Evolutionary conservation across 2,888 invertebrate genomes (phyloP), one percentile per base, ranked within the genome.

Genomic region (Pseudoips prasinana): DNA sequence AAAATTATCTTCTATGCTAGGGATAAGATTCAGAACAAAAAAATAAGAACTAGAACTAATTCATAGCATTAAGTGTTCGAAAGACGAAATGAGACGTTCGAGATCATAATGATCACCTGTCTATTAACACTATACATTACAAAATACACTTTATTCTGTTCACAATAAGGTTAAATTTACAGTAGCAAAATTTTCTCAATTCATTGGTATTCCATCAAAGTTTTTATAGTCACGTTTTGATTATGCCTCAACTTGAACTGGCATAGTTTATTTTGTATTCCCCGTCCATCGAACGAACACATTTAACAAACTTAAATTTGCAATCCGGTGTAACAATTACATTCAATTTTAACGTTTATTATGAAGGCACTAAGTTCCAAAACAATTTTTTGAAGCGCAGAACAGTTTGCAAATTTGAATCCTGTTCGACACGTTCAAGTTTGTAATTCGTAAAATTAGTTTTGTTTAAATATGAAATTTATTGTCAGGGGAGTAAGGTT

Each of bases 211-310:
- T 74, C 73, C 48, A 59, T 58, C 62, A 58, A 52, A 59, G 68
- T 67, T 65, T 46, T 73, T 72, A 68, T 60, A 52, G 66, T 58
- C 70, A 69, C 68, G 66, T 52, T 62, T 60, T 60, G 64, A 64
- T 55, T 50, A 39, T 41, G 52, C 52, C 31, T 35, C 46, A 31
- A 33, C 35, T 54, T 25, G 26, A 25, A 40, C 32, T 54, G 41
- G 40, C 44, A 46, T 54, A 45, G 57, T 58, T 64, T 62, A 67
- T 66, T 60, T 61, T 57, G 52, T 65, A 71, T 64, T 73, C 64
- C 60, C 59, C 53, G 71, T 64, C 63, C 74, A 60, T 53, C 53
- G 60, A 73, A 69, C 68, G 67, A 62, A 57, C 51, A 33, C 33
- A 46, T 39, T 35, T 25, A 11, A 46, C 58, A 48, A 58, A 48